These are phyloP conservation scores for Ophthalmolycus amberensis DNA, from an alignment of 2,113 vertebrate genomes.

Conservation along the genomic window DNA sequence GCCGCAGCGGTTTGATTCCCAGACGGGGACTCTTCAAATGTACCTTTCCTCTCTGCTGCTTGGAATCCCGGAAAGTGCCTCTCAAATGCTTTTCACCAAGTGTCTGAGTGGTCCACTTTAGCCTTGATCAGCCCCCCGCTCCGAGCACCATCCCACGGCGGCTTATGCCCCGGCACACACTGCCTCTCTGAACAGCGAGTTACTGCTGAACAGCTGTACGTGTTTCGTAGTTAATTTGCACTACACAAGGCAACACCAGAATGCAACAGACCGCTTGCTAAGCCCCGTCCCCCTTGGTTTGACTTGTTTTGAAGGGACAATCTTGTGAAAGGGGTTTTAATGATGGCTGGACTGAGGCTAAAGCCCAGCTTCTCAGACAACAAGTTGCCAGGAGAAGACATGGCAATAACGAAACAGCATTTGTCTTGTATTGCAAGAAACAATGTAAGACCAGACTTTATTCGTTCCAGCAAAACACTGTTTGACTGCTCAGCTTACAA, in stretches of 20 bases:
- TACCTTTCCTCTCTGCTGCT: constrained; percentile 23
- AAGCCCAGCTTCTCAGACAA: background rate
- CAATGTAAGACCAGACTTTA: background rate
- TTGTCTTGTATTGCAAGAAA: background rate
- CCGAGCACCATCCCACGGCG: background rate
- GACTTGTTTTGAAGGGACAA: background rate
- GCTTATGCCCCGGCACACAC: background rate
- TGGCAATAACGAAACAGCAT: background rate
- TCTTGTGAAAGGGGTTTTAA: constrained; percentile 2
- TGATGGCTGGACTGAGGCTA: background rate
- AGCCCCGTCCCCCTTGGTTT: background rate
- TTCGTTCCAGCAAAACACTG: background rate
- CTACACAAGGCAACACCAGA: background rate
- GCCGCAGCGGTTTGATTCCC: background rate
- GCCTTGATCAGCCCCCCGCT: constrained; percentile 19
- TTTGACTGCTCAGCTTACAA: background rate
- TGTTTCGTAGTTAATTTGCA: background rate
- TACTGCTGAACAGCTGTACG: background rate
- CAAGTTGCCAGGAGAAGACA: background rate
- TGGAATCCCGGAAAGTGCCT: constrained; percentile 32
- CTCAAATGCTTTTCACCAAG: constrained; percentile 24
- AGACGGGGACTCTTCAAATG: background rate
- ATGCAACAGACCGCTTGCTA: background rate
- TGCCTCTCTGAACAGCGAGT: background rate
- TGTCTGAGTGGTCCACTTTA: constrained; percentile 42